Percentiles rank a stretch among this genome's conserved stretches.
phyloP scores from a whole-genome alignment of 2,113 vertebrate species.

The Eira barbara region DNA sequence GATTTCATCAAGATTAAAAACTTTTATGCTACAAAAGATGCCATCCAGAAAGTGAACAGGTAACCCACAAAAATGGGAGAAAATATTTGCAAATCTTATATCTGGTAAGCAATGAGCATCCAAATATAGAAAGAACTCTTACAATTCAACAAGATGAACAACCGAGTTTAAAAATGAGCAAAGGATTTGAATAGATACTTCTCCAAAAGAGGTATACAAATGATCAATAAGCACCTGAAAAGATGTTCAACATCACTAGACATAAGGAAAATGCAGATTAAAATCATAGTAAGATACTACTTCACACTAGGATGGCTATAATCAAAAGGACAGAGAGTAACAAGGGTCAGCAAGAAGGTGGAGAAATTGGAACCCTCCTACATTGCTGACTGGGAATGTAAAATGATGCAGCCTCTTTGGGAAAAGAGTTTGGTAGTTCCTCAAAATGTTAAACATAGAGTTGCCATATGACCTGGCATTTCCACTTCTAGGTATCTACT shows the following conservation, averaged over 20 bases:
- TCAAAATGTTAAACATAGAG: neutral
- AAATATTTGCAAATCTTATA: neutral
- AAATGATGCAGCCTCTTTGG: neutral
- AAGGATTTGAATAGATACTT: neutral
- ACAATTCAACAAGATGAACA: neutral
- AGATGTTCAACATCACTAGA: neutral
- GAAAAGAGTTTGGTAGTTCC: neutral
- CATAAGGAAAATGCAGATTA: conserved; percentile 20
- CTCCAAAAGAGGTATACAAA: neutral
- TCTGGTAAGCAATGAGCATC: neutral
- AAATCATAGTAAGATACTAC: neutral
- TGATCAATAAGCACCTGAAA: neutral
- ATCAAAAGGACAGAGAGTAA: conserved; percentile 28
- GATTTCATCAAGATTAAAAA: neutral
- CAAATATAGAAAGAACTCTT: neutral
- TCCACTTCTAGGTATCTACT: neutral
- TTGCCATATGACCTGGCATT: neutral
- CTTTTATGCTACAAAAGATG: neutral
- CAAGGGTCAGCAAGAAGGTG: neutral
- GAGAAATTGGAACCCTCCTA: neutral
- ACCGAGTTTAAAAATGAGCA: neutral
- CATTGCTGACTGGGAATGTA: neutral
- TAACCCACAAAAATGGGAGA: neutral
- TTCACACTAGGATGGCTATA: neutral
- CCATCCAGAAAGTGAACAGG: neutral